Evolutionary conservation across 2,113 vertebrate species (phyloP), one percentile per base, ranked within the genome.

Genomic region (Myiozetetes cayanensis): DNA sequence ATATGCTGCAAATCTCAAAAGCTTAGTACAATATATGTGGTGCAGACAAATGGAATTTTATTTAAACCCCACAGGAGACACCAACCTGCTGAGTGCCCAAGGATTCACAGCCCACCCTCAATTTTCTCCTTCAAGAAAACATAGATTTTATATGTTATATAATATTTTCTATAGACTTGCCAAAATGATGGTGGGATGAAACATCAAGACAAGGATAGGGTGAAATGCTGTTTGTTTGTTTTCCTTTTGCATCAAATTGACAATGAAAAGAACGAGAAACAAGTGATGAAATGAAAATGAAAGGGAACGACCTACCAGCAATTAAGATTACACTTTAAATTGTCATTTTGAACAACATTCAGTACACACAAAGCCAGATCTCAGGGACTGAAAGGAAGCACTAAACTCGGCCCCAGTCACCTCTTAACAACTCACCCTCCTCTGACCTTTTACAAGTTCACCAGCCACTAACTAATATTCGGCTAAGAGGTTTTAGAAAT

Each of bases 401-500:
- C 39, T 56, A 25, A 89, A 61, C 61, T 66, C 53, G 73, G 47
- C 39, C 62, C 63, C 61, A 68, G 17, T 15, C 80, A 44, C 72
- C 11, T 5, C 2, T 43, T 19, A 72, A 72, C 68, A 89, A 37
- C 53, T 90, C 70, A 87, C 74, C 76, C 77, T 79, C 73, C 83
- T 90, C 92, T 87, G 58, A 97, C 94, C 76, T 53, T 73, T 35
- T 9, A 33, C 1, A 28, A 86, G 90, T 79, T 89, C 90, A 75
- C 90, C 82, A 76, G 70, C 56, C 19, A 1, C 70, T 79, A 84
- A 91, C 79, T 76, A 91, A 93, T 77, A 82, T 39, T 81, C 79
- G 85, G 86, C 90, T 94, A 95, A 96, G 93, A 97, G 80, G 94
- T 80, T 97, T 96, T 89, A 82, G 89, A 75, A 96, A 97, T 65